These are phyloP conservation scores for Corticium candelabrum DNA, from an alignment of 37 sponge, comb jelly and placozoan species.

Conservation along the genomic window DNA sequence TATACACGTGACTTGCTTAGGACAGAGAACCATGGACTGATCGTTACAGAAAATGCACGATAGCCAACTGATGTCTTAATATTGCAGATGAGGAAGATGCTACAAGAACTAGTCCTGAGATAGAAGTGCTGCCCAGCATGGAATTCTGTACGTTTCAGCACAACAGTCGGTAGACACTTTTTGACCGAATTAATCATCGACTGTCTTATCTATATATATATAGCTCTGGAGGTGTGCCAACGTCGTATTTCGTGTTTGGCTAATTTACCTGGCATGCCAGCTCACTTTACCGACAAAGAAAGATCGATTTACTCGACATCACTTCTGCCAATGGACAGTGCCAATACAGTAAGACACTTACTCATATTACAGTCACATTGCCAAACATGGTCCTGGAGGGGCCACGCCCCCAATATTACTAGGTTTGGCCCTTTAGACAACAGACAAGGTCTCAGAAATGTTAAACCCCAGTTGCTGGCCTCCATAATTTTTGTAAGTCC, in stretches of 20 bases:
- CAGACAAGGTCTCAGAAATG: too few species aligned
- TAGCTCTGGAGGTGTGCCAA: conserved; percentile 42
- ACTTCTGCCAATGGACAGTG: conserved; percentile 39
- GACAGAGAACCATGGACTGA: not conserved
- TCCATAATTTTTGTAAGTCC: too few species aligned
- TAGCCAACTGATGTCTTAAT: not conserved
- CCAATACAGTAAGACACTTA: conserved; percentile 33
- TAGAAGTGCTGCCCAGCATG: conserved; percentile 61
- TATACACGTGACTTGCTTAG: too few species aligned
- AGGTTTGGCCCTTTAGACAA: too few species aligned
- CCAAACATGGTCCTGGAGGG: too few species aligned
- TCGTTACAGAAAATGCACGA: not conserved
- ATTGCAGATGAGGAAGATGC: too few species aligned
- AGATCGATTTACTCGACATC: conserved; percentile 45
- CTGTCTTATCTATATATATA: too few species aligned
- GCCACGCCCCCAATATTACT: too few species aligned
- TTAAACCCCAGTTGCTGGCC: too few species aligned
- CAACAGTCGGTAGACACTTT: not conserved
- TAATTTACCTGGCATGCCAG: conserved; percentile 44
- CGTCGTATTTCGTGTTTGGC: conserved; percentile 40
- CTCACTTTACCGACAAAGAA: conserved; percentile 33
- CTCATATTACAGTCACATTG: too few species aligned
- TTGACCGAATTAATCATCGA: not conserved
- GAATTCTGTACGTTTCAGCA: conserved; percentile 43
- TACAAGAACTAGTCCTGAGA: too few species aligned